These are phyloP conservation scores for Ladona fulva DNA, from an alignment of 1,140 invertebrate genomes.

Conservation along the genomic window DNA sequence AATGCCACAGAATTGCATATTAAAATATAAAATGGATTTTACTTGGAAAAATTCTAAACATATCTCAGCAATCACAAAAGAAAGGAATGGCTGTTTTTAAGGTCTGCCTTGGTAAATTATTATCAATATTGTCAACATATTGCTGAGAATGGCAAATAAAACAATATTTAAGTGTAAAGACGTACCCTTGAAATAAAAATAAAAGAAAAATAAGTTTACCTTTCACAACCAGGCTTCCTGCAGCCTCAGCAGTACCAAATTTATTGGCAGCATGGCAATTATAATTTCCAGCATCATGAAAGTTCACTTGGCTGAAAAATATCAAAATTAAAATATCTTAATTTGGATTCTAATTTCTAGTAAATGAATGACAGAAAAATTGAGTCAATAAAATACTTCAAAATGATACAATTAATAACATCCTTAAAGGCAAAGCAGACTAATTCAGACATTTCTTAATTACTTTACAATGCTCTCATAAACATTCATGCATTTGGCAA, in stretches of 20 bases:
- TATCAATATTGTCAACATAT: no score
- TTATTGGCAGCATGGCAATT: slow-evolving; percentile 89
- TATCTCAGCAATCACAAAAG: no score
- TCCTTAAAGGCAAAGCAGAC: neutral
- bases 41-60: no score
- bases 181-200: neutral
- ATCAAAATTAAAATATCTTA: slow-evolving; percentile 17
- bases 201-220: slow-evolving; percentile 39
- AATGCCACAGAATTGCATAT: no score
- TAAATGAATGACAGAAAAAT: neutral
- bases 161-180: no score
- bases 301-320: slow-evolving; percentile 54
- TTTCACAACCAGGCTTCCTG: slow-evolving; percentile 72
- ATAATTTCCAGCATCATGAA: slow-evolving; percentile 80
- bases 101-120: no score
- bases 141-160: no score
- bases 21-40: no score
- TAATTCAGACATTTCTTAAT: no score
- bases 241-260: slow-evolving; percentile 69
- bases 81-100: no score
- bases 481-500: no score
- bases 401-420: neutral
- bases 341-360: slow-evolving; percentile 7
- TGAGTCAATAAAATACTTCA: neutral
- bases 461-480: no score